Base-by-base conservation (phyloP, 2,888 invertebrate species). In the Microchrysa polita region DNA sequence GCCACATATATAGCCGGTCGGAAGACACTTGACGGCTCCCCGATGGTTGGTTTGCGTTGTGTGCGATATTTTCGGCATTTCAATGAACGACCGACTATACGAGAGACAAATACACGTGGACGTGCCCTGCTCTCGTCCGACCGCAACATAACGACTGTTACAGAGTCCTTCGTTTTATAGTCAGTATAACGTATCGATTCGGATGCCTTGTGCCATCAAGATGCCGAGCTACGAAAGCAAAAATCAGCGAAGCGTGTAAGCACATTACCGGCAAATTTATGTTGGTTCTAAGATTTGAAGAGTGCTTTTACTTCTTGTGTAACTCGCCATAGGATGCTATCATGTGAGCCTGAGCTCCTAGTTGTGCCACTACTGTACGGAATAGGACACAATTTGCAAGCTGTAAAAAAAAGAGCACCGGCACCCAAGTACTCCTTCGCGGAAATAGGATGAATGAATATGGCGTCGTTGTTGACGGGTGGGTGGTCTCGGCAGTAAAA, bases 31-130 rank as follows among this genome's bases (percentile, higher is more conserved):
- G 48, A 48, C 48, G 4, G 12, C 48, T 48, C 48, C 48, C 16
- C 16, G 48, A 48, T n/a, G 42, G n/a, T n/a, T n/a, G 18, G 16
- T 61, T 48, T n/a, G n/a, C n/a, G 14, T 48, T 2, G 34, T 44
- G 22, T 65, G 48, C 14, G 65, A 44, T 69, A 20, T 55, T 69
- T 69, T 67, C 48, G 55, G 27, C 12, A 34, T 34, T 53, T 42
- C 18, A 18, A 23, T 55, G 12, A 16, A 42, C 42, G 20, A 34
- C 16, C 40, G 14, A 48, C 12, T 2, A 42, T 12, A 48, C 48
- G 27, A 67, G 27, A 67, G 67, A 67, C 67, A 53, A n/a, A 48
- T 53, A 67, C 67, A 67, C 67, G 69, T 69, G 69, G 53, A 67
- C 67, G 69, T 69, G 69, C 57, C 57, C 18, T 55, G 42, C 55